phyloP scores from a whole-genome alignment of 2,113 vertebrate genomes.

The Chlorodrepanis virens region DNA sequence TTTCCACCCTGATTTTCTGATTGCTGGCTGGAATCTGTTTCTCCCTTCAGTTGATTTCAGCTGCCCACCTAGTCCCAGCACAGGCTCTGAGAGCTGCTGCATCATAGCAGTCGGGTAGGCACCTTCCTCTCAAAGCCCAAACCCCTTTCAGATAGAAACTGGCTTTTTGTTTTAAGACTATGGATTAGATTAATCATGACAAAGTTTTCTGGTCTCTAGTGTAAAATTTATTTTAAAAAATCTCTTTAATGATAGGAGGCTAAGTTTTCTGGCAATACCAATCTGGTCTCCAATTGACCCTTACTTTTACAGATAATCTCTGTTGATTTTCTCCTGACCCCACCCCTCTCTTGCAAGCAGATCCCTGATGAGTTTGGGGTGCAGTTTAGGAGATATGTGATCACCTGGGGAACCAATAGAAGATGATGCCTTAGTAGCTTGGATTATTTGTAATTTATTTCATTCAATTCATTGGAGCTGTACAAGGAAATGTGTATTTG shows the following conservation, averaged over 20 bases:
- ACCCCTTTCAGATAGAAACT: background rate
- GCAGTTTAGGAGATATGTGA: background rate
- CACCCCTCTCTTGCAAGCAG: background rate
- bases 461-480: background rate
- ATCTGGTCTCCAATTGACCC: background rate
- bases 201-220: background rate
- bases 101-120: background rate
- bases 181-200: background rate
- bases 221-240: background rate
- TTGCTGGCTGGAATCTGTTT: background rate
- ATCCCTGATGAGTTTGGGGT: background rate
- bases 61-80: background rate
- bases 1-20: background rate
- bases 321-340: background rate
- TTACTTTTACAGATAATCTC: background rate
- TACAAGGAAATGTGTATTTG: background rate
- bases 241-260: background rate
- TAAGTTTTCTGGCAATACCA: background rate
- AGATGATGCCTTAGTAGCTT: background rate
- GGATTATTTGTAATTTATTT: background rate
- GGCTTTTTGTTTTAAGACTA: background rate
- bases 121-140: background rate
- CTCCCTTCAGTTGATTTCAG: background rate
- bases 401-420: background rate
- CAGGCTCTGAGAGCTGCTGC: rapidly evolving